Evolutionary conservation across 2,888 invertebrate species (phyloP), one percentile per base, ranked within the genome.

Genomic region (Adelognathus sp.): DNA sequence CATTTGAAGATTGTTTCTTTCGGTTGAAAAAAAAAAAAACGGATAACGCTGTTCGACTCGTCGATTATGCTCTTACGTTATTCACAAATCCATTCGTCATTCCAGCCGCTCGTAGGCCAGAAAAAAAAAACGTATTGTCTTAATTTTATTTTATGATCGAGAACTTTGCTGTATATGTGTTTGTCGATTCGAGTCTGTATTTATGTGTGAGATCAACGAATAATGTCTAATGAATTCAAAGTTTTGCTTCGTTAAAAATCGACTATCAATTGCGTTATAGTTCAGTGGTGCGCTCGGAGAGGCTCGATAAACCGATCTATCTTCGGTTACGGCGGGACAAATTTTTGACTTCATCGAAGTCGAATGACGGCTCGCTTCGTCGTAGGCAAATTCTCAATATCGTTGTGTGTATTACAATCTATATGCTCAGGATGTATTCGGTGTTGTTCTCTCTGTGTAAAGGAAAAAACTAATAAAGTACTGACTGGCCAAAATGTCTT

Each of bases 381-480:
- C 50, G 16, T 70, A 56, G 33, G 27, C 66, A 33, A 58, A 76
- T 73, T 78, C 24, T 60, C 69, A 46, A 63, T 73, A 74, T 29
- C 33, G 39, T 50, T 71, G 67, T 63, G 63, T 70, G 71, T n/a
- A n/a, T 69, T 69, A 41, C 66, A 71, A 64, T 73, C 60, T 79
- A 74, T 46, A 71, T 71, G 56, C 72, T 76, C 67, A 69, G 39
- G 41, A 71, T 71, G 78, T 76, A 78, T 76, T 74, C 60, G 56
- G 50, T 81, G 76, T 71, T 76, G 73, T 76, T 79, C 60, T 79
- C 76, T 75, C 58, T 70, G 33, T 82, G 73, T 73, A 72, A 64
- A 58, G 66, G 71, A 79, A 24, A 44, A 75, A 16, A 69, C 7
- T 72, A 69, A 79, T 70, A 79, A 74, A 80, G 14, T 72, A 69